Conservation (phyloP, 1,140 invertebrate genomes). For the Callitettix versicolor region DNA sequence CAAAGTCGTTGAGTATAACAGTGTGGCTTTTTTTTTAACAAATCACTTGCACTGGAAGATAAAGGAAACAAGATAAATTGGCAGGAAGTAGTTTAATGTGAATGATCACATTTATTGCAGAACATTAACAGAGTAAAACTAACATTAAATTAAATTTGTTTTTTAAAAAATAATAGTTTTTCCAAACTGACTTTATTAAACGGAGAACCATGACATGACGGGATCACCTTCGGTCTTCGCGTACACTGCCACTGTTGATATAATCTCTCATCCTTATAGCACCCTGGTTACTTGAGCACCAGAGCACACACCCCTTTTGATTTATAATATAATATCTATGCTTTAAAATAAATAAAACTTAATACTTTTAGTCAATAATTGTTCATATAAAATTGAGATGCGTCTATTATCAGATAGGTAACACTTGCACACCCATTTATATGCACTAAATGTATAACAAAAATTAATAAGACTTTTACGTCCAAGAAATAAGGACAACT, state of each 20-base stretch:
- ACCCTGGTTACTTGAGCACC: constrained; percentile 3
- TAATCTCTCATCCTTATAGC: neutral
- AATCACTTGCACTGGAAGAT: too few species aligned
- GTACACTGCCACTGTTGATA: neutral
- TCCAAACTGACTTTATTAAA: neutral
- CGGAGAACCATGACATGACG: neutral
- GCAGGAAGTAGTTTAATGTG: constrained; percentile 12
- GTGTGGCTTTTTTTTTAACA: too few species aligned
- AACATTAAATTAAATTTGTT: constrained; percentile 7
- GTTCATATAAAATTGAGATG: constrained; percentile 4
- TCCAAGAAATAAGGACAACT: constrained; percentile 4
- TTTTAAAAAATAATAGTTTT: neutral
- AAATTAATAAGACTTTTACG: constrained; percentile 1
- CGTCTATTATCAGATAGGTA: constrained; percentile 3
- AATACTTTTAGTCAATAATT: constrained; percentile 1
- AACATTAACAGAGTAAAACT: constrained; percentile 4
- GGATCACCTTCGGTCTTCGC: neutral
- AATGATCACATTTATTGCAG: constrained; percentile 9
- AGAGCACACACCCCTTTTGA: neutral
- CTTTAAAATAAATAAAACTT: neutral
- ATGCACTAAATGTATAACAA: constrained; percentile 1
- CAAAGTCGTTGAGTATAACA: too few species aligned
- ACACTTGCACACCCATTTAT: constrained; percentile 9
- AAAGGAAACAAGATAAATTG: constrained; percentile 2
- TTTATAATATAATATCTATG: constrained; percentile 3